phyloP scores from a whole-genome alignment of 2,888 invertebrate species.

The Mycalesis mineus region DNA sequence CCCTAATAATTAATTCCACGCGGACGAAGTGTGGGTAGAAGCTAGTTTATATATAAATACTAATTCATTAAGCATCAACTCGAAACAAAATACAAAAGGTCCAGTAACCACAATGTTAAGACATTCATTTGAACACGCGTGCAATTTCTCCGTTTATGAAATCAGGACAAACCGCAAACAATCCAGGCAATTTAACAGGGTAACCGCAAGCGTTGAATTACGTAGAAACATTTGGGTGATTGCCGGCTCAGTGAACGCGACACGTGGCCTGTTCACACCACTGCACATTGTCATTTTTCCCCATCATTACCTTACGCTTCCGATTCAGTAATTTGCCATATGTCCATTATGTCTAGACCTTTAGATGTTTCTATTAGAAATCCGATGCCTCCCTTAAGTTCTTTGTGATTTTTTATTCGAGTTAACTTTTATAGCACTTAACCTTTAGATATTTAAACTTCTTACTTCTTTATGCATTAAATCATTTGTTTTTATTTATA shows the following conservation, averaged over 20 bases:
- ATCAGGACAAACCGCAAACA: slow-evolving; percentile 23
- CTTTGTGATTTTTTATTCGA: background rate
- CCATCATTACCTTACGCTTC: slow-evolving; percentile 51
- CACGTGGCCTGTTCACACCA: slow-evolving; percentile 60
- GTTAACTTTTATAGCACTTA: no score
- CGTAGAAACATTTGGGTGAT: slow-evolving; percentile 27
- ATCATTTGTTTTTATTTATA: background rate
- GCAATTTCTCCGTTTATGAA: slow-evolving; percentile 16
- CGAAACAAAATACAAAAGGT: background rate
- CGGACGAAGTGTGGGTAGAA: no score
- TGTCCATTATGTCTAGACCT: slow-evolving; percentile 29
- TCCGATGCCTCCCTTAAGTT: background rate
- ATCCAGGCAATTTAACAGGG: slow-evolving; percentile 22
- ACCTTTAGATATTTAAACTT: no score
- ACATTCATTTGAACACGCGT: slow-evolving; percentile 3
- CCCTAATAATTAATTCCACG: no score
- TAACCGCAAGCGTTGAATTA: slow-evolving; percentile 26
- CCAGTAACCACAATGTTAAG: background rate
- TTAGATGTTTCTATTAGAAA: slow-evolving; percentile 1
- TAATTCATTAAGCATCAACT: no score
- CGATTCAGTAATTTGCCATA: slow-evolving; percentile 53
- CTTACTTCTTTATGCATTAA: no score
- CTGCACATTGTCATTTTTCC: slow-evolving; percentile 59
- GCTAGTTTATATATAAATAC: no score
- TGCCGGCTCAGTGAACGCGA: slow-evolving; percentile 34